Base-by-base conservation (phyloP, 1,140 invertebrate genomes). In the Ceratosolen fusciceps region DNA sequence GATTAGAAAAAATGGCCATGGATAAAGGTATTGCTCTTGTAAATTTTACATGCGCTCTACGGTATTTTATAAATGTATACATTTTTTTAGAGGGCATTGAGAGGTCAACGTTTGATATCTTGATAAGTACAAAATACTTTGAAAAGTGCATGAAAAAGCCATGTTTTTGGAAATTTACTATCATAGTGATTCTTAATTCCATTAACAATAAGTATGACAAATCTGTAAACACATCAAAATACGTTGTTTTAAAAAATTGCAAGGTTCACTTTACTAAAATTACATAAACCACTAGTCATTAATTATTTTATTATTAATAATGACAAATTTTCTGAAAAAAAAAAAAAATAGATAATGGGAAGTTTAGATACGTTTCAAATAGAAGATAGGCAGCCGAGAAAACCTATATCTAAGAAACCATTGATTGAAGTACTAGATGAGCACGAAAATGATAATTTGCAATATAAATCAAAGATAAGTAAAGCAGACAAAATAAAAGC, bases 281-380 rank as follows among this genome's bases (percentile, higher is more conserved):
- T 7, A 43, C 39, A 43, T 5, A 12, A 43, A 43, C 12, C 12
- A 43, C 39, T 43, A 12, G 12, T 52, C 49, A 52, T 16, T 9
- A 52, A 2, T 16, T 52, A 16, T 52, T 52, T 52, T 52, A 19
- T 52, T n/a, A 37, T 19, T 37, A 65, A 29, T 29, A 34, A 37
- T n/a, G n/a, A 65, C 0, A 7, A n/a, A 21, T 65, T 65, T 37
- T 65, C 31, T 79, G 65, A 58, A 62, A 34, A 39, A 81, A 19
- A 10, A 89, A 88, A 86, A 34, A 39, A 81, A 19, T 14, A 89
- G 88, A 86, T 87, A 60, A 92, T 96, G 82, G 96, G 96, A 0
- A 93, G 90, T 47, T 84, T 96, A 24, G 93, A 95, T 67, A 87
- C 92, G 19, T 95, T 96, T 85, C 92, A 92, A 82, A 94, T 96